Evolutionary conservation across 2,888 invertebrate genomes (phyloP).

Genomic region (Sarcophaga caerulescens): DNA sequence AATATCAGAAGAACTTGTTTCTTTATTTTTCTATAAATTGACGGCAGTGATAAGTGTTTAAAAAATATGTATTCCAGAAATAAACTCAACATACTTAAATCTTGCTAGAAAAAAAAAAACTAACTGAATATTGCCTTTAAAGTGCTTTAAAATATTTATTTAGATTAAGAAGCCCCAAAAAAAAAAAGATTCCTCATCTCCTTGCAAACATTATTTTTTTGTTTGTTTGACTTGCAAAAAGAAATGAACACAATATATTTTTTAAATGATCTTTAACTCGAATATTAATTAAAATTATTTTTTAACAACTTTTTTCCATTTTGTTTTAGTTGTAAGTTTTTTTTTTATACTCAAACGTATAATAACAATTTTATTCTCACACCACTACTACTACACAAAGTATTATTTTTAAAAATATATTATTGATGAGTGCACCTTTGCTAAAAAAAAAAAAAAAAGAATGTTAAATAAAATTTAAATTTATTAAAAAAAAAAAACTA

Average conservation of each 20-base stretch:
- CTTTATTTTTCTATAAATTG: too few relatives aligned
- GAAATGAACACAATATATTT: neutral
- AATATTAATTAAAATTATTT: neutral
- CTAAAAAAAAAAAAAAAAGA: constrained; percentile 44
- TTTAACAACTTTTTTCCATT: neutral
- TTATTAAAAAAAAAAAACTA: constrained; percentile 52
- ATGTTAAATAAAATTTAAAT: constrained; percentile 37
- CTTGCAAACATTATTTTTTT: neutral
- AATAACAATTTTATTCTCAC: constrained; percentile 24
- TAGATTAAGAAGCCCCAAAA: constrained; percentile 16
- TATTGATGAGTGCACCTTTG: constrained; percentile 56
- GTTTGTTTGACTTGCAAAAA: neutral
- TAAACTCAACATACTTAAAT: constrained; percentile 12
- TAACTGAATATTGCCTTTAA: constrained; percentile 56
- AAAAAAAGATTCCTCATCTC: constrained; percentile 2
- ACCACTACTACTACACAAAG: constrained; percentile 42
- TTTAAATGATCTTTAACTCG: neutral
- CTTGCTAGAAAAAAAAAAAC: constrained; percentile 12
- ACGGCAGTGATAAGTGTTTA: too few relatives aligned
- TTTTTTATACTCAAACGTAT: constrained; percentile 33
- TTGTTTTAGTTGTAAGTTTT: constrained; percentile 25
- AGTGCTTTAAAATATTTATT: constrained; percentile 49
- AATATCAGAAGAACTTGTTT: too few relatives aligned
- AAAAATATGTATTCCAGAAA: constrained; percentile 32
- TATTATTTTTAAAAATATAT: constrained; percentile 62